Conservation (phyloP, 1,140 invertebrate species). For the Heliconius hermathena region DNA sequence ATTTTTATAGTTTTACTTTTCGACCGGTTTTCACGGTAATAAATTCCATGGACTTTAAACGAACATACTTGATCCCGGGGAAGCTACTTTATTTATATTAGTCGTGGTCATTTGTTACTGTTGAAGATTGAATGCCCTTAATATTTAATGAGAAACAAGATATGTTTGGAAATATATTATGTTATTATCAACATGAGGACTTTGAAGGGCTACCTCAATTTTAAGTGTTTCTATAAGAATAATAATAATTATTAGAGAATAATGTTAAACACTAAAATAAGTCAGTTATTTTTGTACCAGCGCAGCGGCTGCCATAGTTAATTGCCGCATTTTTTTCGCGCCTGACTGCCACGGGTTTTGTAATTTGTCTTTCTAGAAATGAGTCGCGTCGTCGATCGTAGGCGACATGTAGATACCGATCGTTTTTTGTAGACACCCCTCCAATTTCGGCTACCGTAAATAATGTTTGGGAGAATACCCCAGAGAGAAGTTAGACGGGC, state of each 20-base stretch:
- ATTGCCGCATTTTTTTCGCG: constrained; percentile 79
- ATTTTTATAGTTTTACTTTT: constrained; percentile 68
- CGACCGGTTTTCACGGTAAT: constrained; percentile 60
- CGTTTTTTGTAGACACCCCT: constrained; percentile 72
- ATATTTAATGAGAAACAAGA: constrained; percentile 63
- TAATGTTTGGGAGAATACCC: constrained; percentile 76
- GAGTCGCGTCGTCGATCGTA: constrained; percentile 78
- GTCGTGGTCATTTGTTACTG: constrained; percentile 64
- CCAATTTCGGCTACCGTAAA: constrained; percentile 73
- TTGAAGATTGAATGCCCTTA: constrained; percentile 53
- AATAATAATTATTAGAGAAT: constrained; percentile 58
- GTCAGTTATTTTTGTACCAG: constrained; percentile 58
- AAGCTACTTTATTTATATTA: constrained; percentile 65
- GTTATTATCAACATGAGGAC: constrained; percentile 22
- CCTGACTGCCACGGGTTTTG: constrained; percentile 69
- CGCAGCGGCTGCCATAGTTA: constrained; percentile 60
- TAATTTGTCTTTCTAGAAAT: constrained; percentile 81
- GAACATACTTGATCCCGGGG: constrained; percentile 55
- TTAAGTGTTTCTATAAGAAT: constrained; percentile 9
- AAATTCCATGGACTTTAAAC: constrained; percentile 64
- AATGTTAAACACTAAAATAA: constrained; percentile 60
- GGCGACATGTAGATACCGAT: constrained; percentile 72
- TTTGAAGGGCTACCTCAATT: constrained; percentile 18
- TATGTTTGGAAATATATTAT: constrained; percentile 44
- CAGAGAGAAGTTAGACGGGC: constrained; percentile 77